Percentiles rank a stretch among this genome's conserved stretches.
Evolutionary conservation across 2,113 vertebrate genomes (phyloP).

Genomic region (Pardalotus punctatus): DNA sequence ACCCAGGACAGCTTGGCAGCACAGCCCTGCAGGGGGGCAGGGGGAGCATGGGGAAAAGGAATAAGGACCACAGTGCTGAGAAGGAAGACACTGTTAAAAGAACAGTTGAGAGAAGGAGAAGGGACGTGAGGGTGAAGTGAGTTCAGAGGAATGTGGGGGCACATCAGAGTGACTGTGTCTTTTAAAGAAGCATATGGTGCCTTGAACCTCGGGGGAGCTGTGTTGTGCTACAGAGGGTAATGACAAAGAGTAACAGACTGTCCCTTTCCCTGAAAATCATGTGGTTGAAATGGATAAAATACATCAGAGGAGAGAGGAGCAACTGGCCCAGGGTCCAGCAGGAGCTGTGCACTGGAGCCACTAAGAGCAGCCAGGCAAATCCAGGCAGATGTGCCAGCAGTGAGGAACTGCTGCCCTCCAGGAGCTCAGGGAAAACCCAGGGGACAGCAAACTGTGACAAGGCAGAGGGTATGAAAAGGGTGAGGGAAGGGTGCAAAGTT

Average conservation of each 20-base stretch:
- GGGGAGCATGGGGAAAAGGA: neutral
- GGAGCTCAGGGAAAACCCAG: fast-evolving
- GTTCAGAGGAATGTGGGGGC: neutral
- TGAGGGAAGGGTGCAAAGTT: neutral
- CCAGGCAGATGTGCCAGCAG: neutral
- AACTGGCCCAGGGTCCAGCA: neutral
- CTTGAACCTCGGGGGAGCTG: neutral
- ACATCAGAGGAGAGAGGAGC: neutral
- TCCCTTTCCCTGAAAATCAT: neutral
- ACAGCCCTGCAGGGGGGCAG: neutral
- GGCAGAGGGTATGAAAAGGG: neutral
- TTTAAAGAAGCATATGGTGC: neutral
- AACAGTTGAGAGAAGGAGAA: neutral
- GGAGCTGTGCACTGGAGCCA: neutral
- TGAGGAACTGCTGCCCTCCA: neutral
- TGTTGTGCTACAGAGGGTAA: neutral
- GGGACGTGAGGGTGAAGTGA: neutral
- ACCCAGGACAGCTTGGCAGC: neutral
- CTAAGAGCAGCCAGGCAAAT: neutral
- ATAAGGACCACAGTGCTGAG: neutral
- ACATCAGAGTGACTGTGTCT: neutral
- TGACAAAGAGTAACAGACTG: neutral
- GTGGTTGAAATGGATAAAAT: neutral
- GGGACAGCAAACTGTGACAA: neutral
- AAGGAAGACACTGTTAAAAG: neutral